phyloP scores from a whole-genome alignment of 2,113 vertebrate species.

The Corythoichthys intestinalis region DNA sequence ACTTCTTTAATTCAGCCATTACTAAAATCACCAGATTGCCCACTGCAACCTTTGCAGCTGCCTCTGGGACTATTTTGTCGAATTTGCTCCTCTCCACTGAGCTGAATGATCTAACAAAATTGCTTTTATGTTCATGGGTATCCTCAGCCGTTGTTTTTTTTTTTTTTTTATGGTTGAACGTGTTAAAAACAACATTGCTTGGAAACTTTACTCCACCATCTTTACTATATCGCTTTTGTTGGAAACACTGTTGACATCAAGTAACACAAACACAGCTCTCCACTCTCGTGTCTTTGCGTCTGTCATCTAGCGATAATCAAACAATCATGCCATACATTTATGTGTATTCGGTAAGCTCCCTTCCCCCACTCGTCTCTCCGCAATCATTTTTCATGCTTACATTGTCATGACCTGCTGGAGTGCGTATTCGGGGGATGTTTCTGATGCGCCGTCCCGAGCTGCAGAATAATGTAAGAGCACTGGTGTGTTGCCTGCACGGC shows the following conservation, averaged over 20 bases:
- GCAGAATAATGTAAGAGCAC: constrained; percentile 69
- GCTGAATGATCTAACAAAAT: constrained; percentile 2
- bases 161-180: background rate
- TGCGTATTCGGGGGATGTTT: constrained; percentile 59
- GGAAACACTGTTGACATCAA: constrained; percentile 3
- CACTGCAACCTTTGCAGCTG: background rate
- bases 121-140: background rate
- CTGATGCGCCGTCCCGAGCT: constrained; percentile 54
- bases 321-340: constrained; percentile 39
- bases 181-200: background rate
- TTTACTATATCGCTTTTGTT: constrained; percentile 5
- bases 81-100: background rate
- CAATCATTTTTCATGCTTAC: constrained; percentile 57
- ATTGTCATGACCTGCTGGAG: constrained; percentile 64
- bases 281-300: constrained; percentile 14
- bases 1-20: background rate
- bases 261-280: constrained; percentile 5
- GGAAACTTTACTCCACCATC: background rate
- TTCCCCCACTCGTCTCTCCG: background rate
- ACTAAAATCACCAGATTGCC: background rate
- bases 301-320: constrained; percentile 40
- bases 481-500: constrained; percentile 64
- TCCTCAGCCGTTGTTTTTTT: background rate
- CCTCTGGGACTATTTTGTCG: background rate
- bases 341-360: constrained; percentile 28